These are phyloP conservation scores for Crepidodera aurea DNA, from an alignment of 2,888 invertebrate genomes.

Conservation along the genomic window DNA sequence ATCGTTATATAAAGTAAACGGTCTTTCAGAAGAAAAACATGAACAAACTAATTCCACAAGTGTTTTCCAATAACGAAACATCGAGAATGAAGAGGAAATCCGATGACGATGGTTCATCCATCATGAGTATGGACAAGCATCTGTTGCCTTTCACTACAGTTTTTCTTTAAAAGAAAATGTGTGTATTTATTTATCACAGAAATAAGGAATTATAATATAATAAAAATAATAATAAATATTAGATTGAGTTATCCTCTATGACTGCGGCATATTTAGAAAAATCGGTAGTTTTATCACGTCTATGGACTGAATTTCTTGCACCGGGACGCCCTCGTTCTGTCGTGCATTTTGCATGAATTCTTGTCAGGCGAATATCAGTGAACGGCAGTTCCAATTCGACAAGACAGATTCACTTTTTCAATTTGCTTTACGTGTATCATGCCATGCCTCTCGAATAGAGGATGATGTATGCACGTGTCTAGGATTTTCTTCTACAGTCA, in stretches of 20 bases:
- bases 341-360: constrained; percentile 21
- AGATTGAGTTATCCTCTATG: too few species aligned
- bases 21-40: not conserved
- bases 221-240: too few species aligned
- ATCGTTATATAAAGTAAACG: too few species aligned
- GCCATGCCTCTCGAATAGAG: constrained; percentile 16
- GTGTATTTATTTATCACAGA: too few species aligned
- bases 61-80: constrained; percentile 2
- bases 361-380: constrained; percentile 15
- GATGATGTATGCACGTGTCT: constrained; percentile 13
- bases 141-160: not conserved
- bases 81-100: not conserved
- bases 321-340: not conserved
- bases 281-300: constrained; percentile 11
- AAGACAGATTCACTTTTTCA: constrained; percentile 26
- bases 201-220: too few species aligned
- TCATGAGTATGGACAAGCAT: not conserved
- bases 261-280: not conserved
- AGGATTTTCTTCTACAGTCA: constrained; percentile 8
- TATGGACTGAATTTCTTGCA: constrained; percentile 5
- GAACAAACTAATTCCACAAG: not conserved
- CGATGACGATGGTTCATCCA: not conserved
- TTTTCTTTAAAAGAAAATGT: too few species aligned
- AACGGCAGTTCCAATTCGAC: constrained; percentile 18
- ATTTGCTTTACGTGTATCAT: constrained; percentile 23